Evolutionary conservation across 2,113 vertebrate genomes (phyloP), one percentile per base, ranked within the genome.

Genomic region (Mastomys natalensis): DNA sequence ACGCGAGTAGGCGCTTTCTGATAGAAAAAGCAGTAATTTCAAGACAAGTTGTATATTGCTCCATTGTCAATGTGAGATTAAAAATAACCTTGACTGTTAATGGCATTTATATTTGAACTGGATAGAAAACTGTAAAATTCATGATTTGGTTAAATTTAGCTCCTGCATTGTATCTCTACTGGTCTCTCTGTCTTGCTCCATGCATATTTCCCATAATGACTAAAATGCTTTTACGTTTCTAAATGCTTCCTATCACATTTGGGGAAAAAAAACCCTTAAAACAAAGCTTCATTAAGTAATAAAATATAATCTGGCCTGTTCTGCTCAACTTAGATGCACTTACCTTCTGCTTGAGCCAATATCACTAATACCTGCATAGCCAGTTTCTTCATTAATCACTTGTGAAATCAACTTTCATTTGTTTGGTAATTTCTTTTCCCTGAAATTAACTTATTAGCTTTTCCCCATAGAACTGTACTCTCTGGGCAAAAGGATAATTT

Each of bases 61-160:
- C 22, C 11, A 51, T 43, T 87, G 48, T n/a, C 29, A 62, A 9
- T 76, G 80, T 94, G 58, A 97, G 34, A 22, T 72, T 88, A 90
- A 91, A 95, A 89, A 60, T 89, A 24, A 87, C 31, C 48, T 53
- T 51, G 45, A 70, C 53, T 53, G 64, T 22, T 87, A 48, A 48
- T 34, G 19, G 45, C 51, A 11, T 81, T 93, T 82, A 40, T 45
- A 72, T 90, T 80, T 95, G 43, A 64, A 66, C 26, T 48, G 87
- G 90, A 95, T 77, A 94, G 13, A 73, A 90, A 88, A 22, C 22
- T 85, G 45, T 45, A 80, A 40, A 89, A 87, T 87, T 96, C 60
- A 77, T 66, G 53, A 81, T 78, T 89, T 93, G 43, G 4, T 45
- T 64, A 70, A 74, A 95, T 58, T 43, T 93, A 77, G 26, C 22